A percentile compares a stretch with the other conserved stretches of the same genome.
Evolutionary conservation across 30 jellyfish, hydroid and myxozoan genomes (phyloP).

Genomic region (Aurelia aurita complex sp. Pacific): DNA sequence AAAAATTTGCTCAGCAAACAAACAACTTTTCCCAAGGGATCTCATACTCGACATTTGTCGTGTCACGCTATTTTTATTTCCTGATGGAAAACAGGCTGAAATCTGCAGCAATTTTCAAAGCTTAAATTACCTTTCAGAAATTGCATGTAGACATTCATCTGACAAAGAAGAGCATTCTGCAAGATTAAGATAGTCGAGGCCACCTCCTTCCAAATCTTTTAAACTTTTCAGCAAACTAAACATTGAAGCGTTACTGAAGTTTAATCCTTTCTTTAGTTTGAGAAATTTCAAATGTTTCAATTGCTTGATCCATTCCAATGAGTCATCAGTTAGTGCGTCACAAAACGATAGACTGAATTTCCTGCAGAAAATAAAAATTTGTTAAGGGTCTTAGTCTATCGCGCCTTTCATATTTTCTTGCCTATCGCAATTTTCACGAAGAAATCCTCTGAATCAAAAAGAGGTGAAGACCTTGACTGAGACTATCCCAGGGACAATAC

Average conservation of each 20-base stretch:
- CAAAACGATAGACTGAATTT: conserved; percentile 79
- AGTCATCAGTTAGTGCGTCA: conserved; percentile 63
- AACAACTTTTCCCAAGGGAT: too few relatives aligned
- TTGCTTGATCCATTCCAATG: conserved; percentile 64
- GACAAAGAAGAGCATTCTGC: conserved; percentile 82
- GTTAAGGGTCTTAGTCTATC: too few relatives aligned
- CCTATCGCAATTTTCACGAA: too few relatives aligned
- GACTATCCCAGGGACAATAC: too few relatives aligned
- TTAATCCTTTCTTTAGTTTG: conserved; percentile 72
- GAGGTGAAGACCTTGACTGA: too few relatives aligned
- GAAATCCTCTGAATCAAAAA: too few relatives aligned
- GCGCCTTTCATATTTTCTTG: too few relatives aligned
- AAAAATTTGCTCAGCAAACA: too few relatives aligned
- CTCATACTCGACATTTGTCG: too few relatives aligned
- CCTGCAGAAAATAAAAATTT: conserved; percentile 29
- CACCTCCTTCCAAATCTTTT: conserved; percentile 42
- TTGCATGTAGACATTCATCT: conserved; percentile 69
- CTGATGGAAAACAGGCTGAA: too few relatives aligned
- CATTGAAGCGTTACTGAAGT: conserved; percentile 73
- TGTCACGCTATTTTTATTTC: too few relatives aligned
- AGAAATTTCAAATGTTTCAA: conserved; percentile 37
- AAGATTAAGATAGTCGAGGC: conserved; percentile 52
- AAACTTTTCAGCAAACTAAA: conserved; percentile 39
- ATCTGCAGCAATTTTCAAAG: too few relatives aligned
- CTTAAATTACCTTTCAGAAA: conserved; percentile 57